Conservation (phyloP, 1,140 invertebrate species). For the Drosophila dunni region DNA sequence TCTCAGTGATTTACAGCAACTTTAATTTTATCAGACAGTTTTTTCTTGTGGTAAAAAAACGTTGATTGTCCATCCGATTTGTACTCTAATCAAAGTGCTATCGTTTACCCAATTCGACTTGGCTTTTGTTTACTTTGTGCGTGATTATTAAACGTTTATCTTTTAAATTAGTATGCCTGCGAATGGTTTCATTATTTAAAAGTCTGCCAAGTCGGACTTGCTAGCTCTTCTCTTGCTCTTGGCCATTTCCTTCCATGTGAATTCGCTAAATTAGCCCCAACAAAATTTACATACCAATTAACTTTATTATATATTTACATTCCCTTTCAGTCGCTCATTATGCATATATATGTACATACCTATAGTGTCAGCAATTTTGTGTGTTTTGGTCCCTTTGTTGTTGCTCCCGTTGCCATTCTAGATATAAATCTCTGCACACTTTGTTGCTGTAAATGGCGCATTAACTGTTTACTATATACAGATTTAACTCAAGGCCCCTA, state of each 20-base stretch:
- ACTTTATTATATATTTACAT: constrained; percentile 71
- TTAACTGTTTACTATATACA: constrained; percentile 28
- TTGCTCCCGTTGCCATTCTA: not conserved
- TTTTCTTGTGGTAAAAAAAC: no score
- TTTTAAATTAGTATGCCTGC: not conserved
- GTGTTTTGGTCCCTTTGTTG: constrained; percentile 7
- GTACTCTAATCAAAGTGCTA: not conserved
- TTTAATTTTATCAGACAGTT: not conserved
- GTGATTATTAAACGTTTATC: not conserved
- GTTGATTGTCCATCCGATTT: no score
- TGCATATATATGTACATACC: constrained; percentile 4
- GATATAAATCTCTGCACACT: constrained; percentile 42
- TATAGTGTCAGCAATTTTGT: constrained; percentile 31
- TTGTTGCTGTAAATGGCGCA: constrained; percentile 41
- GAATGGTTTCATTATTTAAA: not conserved
- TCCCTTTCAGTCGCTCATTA: constrained; percentile 38
- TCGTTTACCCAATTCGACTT: not conserved
- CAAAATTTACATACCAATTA: constrained; percentile 76
- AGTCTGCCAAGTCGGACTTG: constrained; percentile 4
- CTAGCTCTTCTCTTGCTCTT: not conserved
- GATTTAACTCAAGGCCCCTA: not conserved
- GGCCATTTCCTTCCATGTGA: constrained; percentile 8
- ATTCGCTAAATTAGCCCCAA: constrained; percentile 54
- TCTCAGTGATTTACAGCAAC: constrained; percentile 4
- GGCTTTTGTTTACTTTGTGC: not conserved